Percentiles rank a stretch among this genome's conserved stretches.
These are phyloP conservation scores for Crotalus horridus DNA, from an alignment of 2,113 vertebrate genomes.

Conservation along the genomic window DNA sequence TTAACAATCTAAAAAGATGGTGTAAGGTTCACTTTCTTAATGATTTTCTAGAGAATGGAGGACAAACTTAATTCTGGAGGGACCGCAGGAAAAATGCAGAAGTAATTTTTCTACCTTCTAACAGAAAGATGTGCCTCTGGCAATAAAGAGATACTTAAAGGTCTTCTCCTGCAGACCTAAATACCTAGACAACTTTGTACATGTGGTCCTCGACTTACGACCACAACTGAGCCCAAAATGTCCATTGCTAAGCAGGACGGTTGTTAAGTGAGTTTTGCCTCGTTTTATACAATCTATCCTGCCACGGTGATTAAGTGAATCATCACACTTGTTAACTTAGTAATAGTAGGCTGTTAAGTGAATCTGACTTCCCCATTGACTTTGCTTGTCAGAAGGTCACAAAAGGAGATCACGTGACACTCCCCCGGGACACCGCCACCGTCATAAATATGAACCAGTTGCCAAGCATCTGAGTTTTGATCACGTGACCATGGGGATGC, in stretches of 20 bases:
- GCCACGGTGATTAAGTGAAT: neutral
- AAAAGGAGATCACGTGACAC: too few relatives aligned
- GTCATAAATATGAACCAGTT: too few relatives aligned
- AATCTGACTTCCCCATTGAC: too few relatives aligned
- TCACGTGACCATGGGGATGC: too few relatives aligned
- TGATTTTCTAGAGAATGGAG: neutral
- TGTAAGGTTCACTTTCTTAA: neutral
- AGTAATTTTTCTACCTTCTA: neutral
- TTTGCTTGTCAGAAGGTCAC: too few relatives aligned
- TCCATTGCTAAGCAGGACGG: neutral
- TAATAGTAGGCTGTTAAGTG: too few relatives aligned
- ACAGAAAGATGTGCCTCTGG: neutral
- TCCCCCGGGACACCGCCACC: accelerated
- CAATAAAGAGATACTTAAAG: neutral
- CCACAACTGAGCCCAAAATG: neutral
- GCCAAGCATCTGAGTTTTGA: too few relatives aligned
- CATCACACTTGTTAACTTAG: neutral
- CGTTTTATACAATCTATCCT: neutral
- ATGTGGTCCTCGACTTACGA: neutral
- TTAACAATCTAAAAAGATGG: neutral
- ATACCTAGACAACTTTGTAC: neutral
- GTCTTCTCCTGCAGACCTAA: neutral
- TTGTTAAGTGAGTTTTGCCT: neutral
- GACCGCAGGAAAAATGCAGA: neutral
- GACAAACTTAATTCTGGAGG: neutral